A percentile compares a stretch with the other conserved stretches of the same genome.
Conservation (phyloP, 2,888 invertebrate species). For the Noctua fimbriata region DNA sequence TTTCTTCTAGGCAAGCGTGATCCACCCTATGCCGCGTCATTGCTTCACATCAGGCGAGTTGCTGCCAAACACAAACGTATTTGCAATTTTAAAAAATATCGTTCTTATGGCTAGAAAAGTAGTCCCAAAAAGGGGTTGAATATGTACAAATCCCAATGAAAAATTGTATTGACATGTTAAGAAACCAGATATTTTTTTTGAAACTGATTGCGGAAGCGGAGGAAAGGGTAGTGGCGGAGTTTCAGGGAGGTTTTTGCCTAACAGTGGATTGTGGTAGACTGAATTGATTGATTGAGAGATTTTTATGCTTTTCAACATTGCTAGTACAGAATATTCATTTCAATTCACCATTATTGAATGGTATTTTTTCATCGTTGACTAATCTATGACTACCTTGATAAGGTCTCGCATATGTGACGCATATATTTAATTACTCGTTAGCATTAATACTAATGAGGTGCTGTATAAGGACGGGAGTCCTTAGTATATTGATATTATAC, state of each 20-base stretch:
- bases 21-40: no score
- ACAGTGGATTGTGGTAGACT: not conserved
- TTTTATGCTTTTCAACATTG: not conserved
- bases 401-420: slow-evolving; percentile 36
- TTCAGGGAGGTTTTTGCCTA: not conserved
- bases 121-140: not conserved
- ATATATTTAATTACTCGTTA: slow-evolving; percentile 51
- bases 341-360: not conserved
- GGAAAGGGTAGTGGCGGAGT: not conserved
- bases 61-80: no score
- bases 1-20: no score
- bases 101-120: not conserved
- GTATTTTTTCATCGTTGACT: not conserved
- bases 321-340: not conserved
- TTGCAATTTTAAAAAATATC: not conserved
- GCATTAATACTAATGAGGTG: slow-evolving; percentile 39
- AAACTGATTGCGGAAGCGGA: not conserved
- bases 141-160: not conserved
- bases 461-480: slow-evolving; percentile 14
- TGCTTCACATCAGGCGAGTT: no score
- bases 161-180: not conserved
- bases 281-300: not conserved
- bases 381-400: slow-evolving; percentile 48
- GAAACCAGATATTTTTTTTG: not conserved
- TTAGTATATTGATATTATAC: slow-evolving; percentile 32